Conservation (phyloP, 2,113 vertebrate genomes). For the Sceloporus undulatus region DNA sequence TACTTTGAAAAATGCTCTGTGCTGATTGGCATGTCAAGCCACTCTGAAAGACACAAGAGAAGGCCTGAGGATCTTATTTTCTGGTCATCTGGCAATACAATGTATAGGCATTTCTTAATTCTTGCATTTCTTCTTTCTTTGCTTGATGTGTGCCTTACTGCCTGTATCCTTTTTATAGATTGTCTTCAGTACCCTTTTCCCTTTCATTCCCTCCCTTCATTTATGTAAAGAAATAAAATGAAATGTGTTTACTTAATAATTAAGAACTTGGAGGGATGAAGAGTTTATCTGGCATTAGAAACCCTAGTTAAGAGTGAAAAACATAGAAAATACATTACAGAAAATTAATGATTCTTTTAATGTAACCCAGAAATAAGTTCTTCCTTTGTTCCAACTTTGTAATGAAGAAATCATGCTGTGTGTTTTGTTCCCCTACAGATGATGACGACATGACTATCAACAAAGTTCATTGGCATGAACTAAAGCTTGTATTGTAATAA, state of each 20-base stretch:
- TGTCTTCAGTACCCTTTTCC: background rate
- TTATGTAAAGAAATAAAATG: constrained; percentile 10
- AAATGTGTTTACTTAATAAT: constrained; percentile 26
- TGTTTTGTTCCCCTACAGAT: background rate
- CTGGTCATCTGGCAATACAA: background rate
- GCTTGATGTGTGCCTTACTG: background rate
- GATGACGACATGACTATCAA: background rate
- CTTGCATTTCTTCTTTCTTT: background rate
- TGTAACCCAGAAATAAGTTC: constrained; percentile 9
- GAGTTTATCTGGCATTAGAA: constrained; percentile 21
- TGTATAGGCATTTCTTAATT: background rate
- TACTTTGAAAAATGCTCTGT: background rate
- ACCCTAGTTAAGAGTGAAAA: constrained; percentile 15
- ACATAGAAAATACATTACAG: constrained; percentile 10
- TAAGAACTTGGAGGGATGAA: constrained; percentile 10
- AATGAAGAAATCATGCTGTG: constrained; percentile 1
- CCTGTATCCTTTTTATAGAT: background rate
- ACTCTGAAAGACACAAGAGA: background rate
- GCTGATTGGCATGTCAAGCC: background rate
- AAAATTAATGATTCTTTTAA: constrained; percentile 12
- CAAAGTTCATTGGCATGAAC: background rate
- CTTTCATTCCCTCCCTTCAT: background rate
- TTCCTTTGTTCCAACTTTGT: constrained; percentile 5
- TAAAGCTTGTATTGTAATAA: background rate
- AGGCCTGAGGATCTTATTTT: background rate